phyloP scores from a whole-genome alignment of 2,888 invertebrate genomes.

The Euplagia quadripunctaria region DNA sequence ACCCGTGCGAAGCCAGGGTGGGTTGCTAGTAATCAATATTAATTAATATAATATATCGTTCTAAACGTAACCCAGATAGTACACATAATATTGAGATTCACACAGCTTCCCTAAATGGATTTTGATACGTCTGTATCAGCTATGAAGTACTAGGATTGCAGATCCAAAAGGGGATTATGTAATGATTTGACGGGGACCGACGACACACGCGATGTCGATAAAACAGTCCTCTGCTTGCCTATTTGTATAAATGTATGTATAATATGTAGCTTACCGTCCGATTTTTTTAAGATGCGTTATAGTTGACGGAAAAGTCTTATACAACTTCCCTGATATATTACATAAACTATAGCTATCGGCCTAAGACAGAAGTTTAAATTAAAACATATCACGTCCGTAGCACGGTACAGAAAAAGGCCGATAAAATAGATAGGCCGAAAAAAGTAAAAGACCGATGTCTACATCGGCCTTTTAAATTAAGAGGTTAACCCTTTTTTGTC shows the following conservation, averaged over 20 bases:
- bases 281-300: background rate
- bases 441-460: too few species aligned
- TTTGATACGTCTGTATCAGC: background rate
- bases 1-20: too few species aligned
- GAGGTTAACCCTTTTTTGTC: background rate
- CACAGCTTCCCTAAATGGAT: too few species aligned
- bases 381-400: background rate
- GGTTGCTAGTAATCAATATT: too few species aligned
- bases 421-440: too few species aligned
- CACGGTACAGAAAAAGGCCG: background rate
- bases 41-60: too few species aligned
- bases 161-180: background rate
- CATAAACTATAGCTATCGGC: background rate
- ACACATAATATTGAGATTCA: too few species aligned
- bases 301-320: background rate
- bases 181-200: too few species aligned
- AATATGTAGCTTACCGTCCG: too few species aligned
- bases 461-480: background rate
- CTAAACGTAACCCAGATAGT: too few species aligned
- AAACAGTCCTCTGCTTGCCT: background rate
- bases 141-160: background rate
- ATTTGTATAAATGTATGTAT: too few species aligned
- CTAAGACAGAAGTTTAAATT: background rate
- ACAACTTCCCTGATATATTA: background rate
- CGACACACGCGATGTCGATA: too few species aligned